These are phyloP conservation scores for Urocitellus parryii DNA, from an alignment of 2,113 vertebrate species.

Conservation along the genomic window DNA sequence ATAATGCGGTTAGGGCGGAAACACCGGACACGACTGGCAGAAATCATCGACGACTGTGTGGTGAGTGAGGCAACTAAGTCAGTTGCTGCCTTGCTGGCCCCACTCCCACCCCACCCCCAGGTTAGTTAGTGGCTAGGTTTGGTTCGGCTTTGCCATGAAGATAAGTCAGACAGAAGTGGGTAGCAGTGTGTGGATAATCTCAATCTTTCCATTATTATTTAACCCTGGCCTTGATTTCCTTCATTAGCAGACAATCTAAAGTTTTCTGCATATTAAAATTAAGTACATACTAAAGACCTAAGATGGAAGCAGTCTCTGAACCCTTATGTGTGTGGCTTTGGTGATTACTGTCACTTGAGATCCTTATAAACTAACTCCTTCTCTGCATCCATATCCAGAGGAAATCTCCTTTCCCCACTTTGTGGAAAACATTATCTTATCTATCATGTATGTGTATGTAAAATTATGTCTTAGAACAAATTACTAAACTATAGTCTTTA, in stretches of 20 bases:
- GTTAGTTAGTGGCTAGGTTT: not conserved
- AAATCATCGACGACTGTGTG: slow-evolving; percentile 86
- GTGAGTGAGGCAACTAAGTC: slow-evolving; percentile 80
- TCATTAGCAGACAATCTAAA: not conserved
- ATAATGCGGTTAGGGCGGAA: slow-evolving; percentile 89
- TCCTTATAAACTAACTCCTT: not conserved
- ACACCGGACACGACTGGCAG: slow-evolving; percentile 87
- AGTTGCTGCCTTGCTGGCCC: not conserved
- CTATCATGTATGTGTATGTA: not conserved
- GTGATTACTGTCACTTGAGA: not conserved
- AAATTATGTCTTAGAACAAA: not conserved
- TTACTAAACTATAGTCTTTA: not conserved
- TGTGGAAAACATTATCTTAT: not conserved
- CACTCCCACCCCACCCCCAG: not conserved
- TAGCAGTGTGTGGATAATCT: not conserved
- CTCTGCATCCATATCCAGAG: not conserved
- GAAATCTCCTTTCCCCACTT: not conserved
- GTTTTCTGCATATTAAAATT: not conserved
- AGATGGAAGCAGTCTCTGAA: not conserved
- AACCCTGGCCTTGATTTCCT: not conserved
- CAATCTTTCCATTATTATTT: not conserved
- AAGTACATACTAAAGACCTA: not conserved
- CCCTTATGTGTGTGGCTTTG: not conserved
- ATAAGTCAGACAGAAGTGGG: not conserved
- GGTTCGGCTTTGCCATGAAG: not conserved